Conservation (phyloP, 2,888 invertebrate genomes). For the Lasius platythorax region DNA sequence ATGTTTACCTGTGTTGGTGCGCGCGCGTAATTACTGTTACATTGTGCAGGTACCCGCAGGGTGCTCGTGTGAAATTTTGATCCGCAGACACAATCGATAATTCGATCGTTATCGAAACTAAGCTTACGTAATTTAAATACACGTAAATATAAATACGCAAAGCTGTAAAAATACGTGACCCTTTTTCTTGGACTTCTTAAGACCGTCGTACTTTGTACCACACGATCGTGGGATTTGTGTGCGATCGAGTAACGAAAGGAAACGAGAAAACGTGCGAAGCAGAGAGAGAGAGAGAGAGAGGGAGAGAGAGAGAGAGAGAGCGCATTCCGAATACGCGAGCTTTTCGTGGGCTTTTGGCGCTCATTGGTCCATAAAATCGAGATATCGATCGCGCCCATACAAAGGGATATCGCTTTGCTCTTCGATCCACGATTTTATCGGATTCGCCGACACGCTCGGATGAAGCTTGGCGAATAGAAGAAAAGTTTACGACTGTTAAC, state of each 20-base stretch:
- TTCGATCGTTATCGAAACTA: neutral
- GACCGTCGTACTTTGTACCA: neutral
- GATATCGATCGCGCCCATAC: conserved; percentile 38
- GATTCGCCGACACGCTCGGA: conserved; percentile 38
- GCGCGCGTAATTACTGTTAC: neutral
- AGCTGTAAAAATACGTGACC: neutral
- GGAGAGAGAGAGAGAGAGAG: neutral
- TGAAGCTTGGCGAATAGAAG: conserved; percentile 26
- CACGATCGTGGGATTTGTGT: conserved; percentile 11
- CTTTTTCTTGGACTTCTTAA: neutral
- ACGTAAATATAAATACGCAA: neutral
- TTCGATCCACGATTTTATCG: conserved; percentile 54
- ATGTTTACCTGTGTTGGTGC: conserved; percentile 21
- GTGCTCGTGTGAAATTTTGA: conserved; percentile 11
- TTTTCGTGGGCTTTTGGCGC: conserved; percentile 18
- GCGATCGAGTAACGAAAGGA: conserved; percentile 19
- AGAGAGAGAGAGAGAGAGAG: neutral
- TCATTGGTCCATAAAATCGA: conserved; percentile 42
- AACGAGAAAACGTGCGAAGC: conserved; percentile 34
- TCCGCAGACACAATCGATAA: neutral
- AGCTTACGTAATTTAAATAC: neutral
- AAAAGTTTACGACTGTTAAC: conserved; percentile 52
- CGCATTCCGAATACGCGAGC: conserved; percentile 24
- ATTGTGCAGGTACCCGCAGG: conserved; percentile 26
- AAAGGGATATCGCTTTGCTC: conserved; percentile 35